Evolutionary conservation across 2,113 vertebrate species (phyloP), one percentile per base, ranked within the genome.

Genomic region (Chelonoidis abingdonii): DNA sequence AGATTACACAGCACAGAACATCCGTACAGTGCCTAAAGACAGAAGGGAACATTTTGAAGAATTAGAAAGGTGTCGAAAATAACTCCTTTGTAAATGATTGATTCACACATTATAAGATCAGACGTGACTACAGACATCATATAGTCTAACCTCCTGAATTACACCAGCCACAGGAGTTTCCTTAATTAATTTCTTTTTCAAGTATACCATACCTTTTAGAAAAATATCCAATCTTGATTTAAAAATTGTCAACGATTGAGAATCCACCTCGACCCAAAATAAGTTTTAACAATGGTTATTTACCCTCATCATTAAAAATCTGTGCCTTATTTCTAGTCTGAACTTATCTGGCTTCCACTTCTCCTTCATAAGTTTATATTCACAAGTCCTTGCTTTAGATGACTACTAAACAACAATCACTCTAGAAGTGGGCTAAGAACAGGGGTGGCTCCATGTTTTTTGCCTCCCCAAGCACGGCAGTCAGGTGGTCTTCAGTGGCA

Each of bases 1-100:
- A 99, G 98, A 99, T 97, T 88, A 99, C 94, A 94, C 99, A 99
- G 98, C 99, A 99, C 56, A 99, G 44, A 92, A 99, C 84, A 52
- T 99, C 99, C 54, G 99, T 99, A 97, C 99, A 99, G 96, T 92
- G 98, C 98, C 99, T 99, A 96, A 49, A 90, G 89, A 96, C 50
- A 98, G 90, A 98, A 97, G 94, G 47, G 94, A 83, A 94, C 9
- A 93, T 50, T 89, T 85, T 95, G 93, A 97, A 86, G 21, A 72
- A 62, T 91, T 54, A 56, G 89, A 97, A 93, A 82, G 1, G 3
- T 65, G 8, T 59, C 65, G 79, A 78, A 56, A 10, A 81, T 6
- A 12, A 93, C n/a, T 6, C 38, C 38, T 83, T 25, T 49, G 69
- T 76, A 89, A 86, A 49, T 29, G 27, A 78, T 14, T 52, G 50